Evolutionary conservation across 2,113 vertebrate species (phyloP).

Genomic region (Strix aluco): DNA sequence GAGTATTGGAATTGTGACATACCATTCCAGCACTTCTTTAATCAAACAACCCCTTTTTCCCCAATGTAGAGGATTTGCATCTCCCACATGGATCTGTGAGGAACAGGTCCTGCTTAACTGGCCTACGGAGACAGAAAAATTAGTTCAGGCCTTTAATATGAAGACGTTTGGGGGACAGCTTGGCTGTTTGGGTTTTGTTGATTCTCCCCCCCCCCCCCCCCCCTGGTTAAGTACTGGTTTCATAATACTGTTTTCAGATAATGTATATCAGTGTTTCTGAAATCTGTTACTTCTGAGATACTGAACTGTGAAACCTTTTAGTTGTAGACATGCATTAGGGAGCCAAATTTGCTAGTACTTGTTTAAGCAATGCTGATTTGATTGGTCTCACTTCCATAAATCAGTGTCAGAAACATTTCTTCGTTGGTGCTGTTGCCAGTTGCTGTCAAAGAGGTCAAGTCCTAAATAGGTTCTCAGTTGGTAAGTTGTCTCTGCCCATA

Average conservation of each 20-base stretch:
- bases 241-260: not conserved
- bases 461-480: not conserved
- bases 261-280: not conserved
- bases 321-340: not conserved
- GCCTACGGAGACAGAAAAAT: not conserved
- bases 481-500: not conserved
- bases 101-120: not conserved
- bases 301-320: not conserved
- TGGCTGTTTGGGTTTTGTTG: not conserved
- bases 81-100: not conserved
- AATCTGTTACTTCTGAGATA: not conserved
- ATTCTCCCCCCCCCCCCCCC: not conserved
- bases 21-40: not conserved
- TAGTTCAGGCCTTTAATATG: not conserved
- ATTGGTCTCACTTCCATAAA: not conserved
- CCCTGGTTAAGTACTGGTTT: not conserved
- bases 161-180: not conserved
- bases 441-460: not conserved
- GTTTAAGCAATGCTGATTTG: not conserved
- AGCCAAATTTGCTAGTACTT: not conserved
- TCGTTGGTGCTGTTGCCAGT: not conserved
- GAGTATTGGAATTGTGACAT: not conserved
- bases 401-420: not conserved
- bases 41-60: not conserved
- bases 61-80: not conserved